Evolutionary conservation across 2,113 vertebrate genomes (phyloP).

Genomic region (Erpornis zantholeuca): DNA sequence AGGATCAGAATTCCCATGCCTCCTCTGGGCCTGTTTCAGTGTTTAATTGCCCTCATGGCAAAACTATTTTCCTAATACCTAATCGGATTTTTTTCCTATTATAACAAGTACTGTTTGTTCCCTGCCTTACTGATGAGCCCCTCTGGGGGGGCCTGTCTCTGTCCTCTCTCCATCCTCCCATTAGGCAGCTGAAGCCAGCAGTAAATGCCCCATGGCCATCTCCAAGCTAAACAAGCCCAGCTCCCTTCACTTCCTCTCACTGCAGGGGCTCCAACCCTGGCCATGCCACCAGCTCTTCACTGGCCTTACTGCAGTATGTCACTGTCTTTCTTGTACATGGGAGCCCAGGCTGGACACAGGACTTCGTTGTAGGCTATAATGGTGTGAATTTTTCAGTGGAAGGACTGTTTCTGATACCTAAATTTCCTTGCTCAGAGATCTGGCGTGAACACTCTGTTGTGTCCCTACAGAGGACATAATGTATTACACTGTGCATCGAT

Average conservation of each 20-base stretch:
- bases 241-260: not conserved
- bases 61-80: not conserved
- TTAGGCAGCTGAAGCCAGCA: not conserved
- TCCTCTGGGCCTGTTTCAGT: not conserved
- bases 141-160: not conserved
- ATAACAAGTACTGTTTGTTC: not conserved
- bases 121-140: not conserved
- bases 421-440: not conserved
- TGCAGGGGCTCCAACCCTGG: not conserved
- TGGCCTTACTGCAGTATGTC: not conserved
- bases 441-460: not conserved
- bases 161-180: not conserved
- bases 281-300: not conserved
- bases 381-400: not conserved
- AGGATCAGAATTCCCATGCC: not conserved
- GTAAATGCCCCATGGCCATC: not conserved
- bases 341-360: not conserved
- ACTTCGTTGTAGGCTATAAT: not conserved
- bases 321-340: not conserved
- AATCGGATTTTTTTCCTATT: not conserved
- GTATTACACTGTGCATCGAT: rapidly evolving
- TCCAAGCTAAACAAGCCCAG: not conserved
- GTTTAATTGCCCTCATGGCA: not conserved
- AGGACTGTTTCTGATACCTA: not conserved
- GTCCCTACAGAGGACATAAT: not conserved